Evolutionary conservation across 2,888 invertebrate genomes (phyloP).

Genomic region (Copidosoma aretas): DNA sequence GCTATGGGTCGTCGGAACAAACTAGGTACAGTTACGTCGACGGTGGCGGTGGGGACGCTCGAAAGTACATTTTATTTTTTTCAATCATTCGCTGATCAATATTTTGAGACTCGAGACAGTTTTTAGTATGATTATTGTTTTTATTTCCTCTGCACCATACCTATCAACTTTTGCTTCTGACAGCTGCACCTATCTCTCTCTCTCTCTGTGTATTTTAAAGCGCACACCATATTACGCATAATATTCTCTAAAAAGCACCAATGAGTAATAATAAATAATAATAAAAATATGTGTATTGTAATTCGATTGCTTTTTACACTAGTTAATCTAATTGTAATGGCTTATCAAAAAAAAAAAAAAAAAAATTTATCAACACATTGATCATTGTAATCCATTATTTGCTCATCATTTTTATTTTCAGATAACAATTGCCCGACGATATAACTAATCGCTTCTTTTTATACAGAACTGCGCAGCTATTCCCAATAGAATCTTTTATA

Average conservation of each 20-base stretch:
- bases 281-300: too few relatives aligned
- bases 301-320: too few relatives aligned
- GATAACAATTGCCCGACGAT: not conserved
- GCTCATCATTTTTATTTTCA: not conserved
- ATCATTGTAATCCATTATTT: not conserved
- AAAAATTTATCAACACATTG: not conserved
- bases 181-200: conserved; percentile 12
- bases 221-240: too few relatives aligned
- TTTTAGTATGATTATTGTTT: not conserved
- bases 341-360: not conserved
- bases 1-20: too few relatives aligned
- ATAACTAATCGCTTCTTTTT: not conserved
- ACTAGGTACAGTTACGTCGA: too few relatives aligned
- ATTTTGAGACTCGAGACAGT: too few relatives aligned
- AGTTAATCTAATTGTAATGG: too few relatives aligned
- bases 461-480: not conserved
- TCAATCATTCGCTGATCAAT: too few relatives aligned
- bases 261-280: too few relatives aligned
- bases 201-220: not conserved
- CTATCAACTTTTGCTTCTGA: conserved; percentile 21
- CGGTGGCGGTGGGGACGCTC: too few relatives aligned
- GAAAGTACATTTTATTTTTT: too few relatives aligned
- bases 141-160: conserved; percentile 29
- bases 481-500: too few relatives aligned
- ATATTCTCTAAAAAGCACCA: not conserved